Evolutionary conservation across 2,888 invertebrate genomes (phyloP).

Genomic region (Diploptera punctata): DNA sequence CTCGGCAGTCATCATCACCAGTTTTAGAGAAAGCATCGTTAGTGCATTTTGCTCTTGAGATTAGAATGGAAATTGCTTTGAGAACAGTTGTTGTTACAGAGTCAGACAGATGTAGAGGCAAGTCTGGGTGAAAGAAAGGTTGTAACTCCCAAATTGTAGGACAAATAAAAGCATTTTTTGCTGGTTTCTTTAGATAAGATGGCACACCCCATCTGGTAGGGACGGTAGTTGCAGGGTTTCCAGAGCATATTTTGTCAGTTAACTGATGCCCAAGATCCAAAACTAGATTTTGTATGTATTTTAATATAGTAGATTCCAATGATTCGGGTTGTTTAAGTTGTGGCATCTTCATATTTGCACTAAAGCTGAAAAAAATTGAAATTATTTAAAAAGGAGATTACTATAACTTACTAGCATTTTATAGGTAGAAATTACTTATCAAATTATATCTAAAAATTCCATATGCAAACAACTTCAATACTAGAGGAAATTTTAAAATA

Average conservation of each 20-base stretch:
- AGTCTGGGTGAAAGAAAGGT: background rate
- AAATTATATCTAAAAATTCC: too few relatives aligned
- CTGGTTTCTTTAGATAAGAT: background rate
- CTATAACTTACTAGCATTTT: too few relatives aligned
- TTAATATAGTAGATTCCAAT: background rate
- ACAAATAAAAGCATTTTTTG: background rate
- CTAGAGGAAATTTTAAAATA: too few relatives aligned
- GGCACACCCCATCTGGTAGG: conserved; percentile 4
- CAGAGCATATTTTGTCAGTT: background rate
- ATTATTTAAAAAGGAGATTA: too few relatives aligned
- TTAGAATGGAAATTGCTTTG: background rate
- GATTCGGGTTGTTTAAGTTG: conserved; percentile 5
- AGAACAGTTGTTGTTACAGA: background rate
- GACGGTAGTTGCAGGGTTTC: background rate
- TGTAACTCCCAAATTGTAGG: background rate
- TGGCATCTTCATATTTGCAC: too few relatives aligned
- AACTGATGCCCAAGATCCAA: background rate
- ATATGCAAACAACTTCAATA: too few relatives aligned
- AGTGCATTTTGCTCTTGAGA: background rate
- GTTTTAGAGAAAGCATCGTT: conserved; percentile 7
- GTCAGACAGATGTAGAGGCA: conserved; percentile 4
- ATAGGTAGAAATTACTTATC: too few relatives aligned
- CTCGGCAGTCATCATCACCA: conserved; percentile 13
- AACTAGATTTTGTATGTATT: background rate
- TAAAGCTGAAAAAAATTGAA: too few relatives aligned